A percentile compares a stretch with the other conserved stretches of the same genome.
phyloP scores from a whole-genome alignment of 2,797 vertebrate species.

The Apogon hyalosoma region DNA sequence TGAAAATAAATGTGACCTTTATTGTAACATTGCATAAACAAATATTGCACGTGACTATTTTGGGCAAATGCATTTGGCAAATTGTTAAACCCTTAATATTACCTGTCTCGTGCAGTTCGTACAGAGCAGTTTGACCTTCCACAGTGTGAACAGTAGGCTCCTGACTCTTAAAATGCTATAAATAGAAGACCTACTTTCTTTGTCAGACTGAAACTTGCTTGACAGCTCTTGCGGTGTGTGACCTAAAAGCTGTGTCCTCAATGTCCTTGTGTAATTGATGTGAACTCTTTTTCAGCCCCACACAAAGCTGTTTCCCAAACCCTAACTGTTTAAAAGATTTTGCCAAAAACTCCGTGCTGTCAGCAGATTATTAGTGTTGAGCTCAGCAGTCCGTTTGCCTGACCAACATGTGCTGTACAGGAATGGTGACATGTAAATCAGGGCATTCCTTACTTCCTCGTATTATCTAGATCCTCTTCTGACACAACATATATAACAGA shows the following conservation, averaged over 20 bases:
- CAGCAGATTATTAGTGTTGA: slow-evolving; percentile 40
- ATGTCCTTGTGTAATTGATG: neutral
- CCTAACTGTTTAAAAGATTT: slow-evolving; percentile 12
- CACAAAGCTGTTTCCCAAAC: slow-evolving; percentile 15
- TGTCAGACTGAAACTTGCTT: slow-evolving; percentile 28
- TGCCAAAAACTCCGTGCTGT: slow-evolving; percentile 50
- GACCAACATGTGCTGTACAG: slow-evolving; percentile 18
- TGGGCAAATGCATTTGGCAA: too few relatives aligned
- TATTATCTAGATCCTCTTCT: slow-evolving; percentile 56
- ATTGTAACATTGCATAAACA: too few relatives aligned
- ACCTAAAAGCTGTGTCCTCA: neutral
- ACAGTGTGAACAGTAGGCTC: neutral
- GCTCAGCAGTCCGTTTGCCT: slow-evolving; percentile 44
- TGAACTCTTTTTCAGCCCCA: slow-evolving; percentile 5
- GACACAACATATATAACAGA: neutral
- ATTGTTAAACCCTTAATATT: too few relatives aligned
- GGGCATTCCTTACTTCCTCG: slow-evolving; percentile 76
- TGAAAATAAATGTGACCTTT: too few relatives aligned
- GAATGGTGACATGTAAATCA: slow-evolving; percentile 41
- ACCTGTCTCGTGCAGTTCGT: too few relatives aligned
- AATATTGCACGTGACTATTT: too few relatives aligned
- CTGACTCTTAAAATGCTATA: neutral
- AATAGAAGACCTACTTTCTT: slow-evolving; percentile 8
- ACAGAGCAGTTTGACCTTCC: neutral
- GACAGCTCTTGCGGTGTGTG: neutral